Evolutionary conservation across 2,797 vertebrate genomes (phyloP).

Genomic region (Sarcophilus harrisii): DNA sequence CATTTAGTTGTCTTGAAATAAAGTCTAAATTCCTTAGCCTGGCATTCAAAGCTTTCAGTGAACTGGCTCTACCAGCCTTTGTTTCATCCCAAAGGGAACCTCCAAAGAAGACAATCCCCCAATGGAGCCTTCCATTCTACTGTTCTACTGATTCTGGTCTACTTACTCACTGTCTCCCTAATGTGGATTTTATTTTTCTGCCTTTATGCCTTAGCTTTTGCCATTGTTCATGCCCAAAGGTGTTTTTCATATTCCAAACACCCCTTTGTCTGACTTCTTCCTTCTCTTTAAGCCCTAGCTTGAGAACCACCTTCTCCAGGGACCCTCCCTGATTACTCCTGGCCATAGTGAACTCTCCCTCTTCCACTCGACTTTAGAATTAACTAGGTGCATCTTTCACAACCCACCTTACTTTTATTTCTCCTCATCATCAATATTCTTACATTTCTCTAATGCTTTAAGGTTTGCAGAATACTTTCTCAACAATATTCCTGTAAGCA

Average conservation of each 20-base stretch:
- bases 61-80: background rate
- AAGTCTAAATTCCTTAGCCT: background rate
- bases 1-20: background rate
- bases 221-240: background rate
- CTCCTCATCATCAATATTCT: background rate
- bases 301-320: background rate
- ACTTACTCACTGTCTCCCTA: background rate
- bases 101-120: background rate
- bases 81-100: background rate
- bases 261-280: background rate
- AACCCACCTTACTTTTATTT: background rate
- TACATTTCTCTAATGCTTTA: background rate
- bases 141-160: background rate
- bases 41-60: background rate
- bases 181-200: background rate
- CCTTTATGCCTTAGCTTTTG: background rate
- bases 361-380: background rate
- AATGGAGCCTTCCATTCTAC: background rate
- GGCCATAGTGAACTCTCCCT: background rate
- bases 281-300: background rate
- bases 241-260: background rate
- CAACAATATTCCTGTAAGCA: background rate
- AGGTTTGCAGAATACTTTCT: background rate
- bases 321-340: background rate
- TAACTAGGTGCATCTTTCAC: background rate